phyloP scores from a whole-genome alignment of 2,797 vertebrate genomes.

The Corythornis leucogaster region DNA sequence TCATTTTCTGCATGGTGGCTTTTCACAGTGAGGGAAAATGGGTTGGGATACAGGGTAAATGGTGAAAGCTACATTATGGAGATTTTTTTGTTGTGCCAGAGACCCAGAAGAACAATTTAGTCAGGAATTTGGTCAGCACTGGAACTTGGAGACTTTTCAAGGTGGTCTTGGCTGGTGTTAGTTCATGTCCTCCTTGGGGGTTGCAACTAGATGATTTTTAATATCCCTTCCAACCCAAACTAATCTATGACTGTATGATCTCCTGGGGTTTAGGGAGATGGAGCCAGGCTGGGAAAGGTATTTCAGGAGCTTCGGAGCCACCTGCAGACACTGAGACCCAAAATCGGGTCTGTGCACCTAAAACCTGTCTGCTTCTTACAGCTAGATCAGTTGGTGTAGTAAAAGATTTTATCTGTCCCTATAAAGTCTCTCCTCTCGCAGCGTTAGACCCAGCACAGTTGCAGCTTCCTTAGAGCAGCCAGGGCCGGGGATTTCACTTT shows the following conservation, averaged over 20 bases:
- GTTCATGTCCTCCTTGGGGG: accelerated
- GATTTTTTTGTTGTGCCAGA: background rate
- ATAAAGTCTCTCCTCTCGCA: constrained; percentile 2
- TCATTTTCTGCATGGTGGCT: accelerated
- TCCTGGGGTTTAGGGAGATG: background rate
- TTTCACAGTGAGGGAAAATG: background rate
- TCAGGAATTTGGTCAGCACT: background rate
- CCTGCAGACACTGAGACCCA: background rate
- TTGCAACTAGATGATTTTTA: no score
- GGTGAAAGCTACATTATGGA: accelerated
- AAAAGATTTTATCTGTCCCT: constrained; percentile 50
- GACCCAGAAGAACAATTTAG: background rate
- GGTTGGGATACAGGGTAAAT: background rate
- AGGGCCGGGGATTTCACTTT: background rate
- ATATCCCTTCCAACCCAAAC: no score
- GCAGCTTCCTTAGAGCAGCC: background rate
- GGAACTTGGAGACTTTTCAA: background rate
- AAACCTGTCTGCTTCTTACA: background rate
- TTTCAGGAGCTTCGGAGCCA: background rate
- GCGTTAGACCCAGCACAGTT: background rate
- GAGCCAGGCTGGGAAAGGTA: background rate
- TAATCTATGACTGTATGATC: no score
- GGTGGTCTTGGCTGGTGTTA: background rate
- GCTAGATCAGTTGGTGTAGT: constrained; percentile 17
- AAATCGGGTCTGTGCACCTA: background rate